phyloP scores from a whole-genome alignment of 2,888 invertebrate species.

The Hypercompe scribonia region DNA sequence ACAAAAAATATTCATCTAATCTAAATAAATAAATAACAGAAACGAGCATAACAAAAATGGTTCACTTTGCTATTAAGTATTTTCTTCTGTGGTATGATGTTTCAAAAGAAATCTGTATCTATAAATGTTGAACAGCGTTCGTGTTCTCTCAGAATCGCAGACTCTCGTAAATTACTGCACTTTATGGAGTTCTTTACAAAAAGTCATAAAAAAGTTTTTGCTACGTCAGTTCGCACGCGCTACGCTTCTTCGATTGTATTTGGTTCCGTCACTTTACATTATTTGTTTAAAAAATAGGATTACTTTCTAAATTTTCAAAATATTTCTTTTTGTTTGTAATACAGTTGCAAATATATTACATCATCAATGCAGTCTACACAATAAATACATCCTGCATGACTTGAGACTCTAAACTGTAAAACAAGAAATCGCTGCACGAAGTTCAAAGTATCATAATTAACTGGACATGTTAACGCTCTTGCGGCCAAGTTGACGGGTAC shows the following conservation, averaged over 20 bases:
- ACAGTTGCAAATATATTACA: not conserved
- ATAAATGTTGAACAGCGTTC: not conserved
- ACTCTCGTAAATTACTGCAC: not conserved
- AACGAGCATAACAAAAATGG: not conserved
- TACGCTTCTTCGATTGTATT: not conserved
- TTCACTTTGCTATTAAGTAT: not conserved
- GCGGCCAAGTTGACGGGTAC: too few relatives aligned
- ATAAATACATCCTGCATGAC: too few relatives aligned
- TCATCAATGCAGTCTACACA: too few relatives aligned
- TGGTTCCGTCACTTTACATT: not conserved
- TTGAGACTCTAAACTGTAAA: too few relatives aligned
- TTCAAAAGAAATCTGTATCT: not conserved
- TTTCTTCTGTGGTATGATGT: not conserved
- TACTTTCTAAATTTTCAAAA: not conserved
- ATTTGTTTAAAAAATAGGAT: not conserved
- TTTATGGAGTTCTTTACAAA: not conserved
- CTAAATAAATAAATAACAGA: not conserved
- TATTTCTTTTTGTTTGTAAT: not conserved
- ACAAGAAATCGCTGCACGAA: too few relatives aligned
- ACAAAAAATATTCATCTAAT: not conserved
- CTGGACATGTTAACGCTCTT: too few relatives aligned
- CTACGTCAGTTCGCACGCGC: not conserved
- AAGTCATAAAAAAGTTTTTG: not conserved
- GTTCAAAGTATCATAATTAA: too few relatives aligned
- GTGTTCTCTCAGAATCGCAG: not conserved